These are phyloP conservation scores for Hetaerina titia DNA, from an alignment of 2,888 invertebrate species.

Conservation along the genomic window DNA sequence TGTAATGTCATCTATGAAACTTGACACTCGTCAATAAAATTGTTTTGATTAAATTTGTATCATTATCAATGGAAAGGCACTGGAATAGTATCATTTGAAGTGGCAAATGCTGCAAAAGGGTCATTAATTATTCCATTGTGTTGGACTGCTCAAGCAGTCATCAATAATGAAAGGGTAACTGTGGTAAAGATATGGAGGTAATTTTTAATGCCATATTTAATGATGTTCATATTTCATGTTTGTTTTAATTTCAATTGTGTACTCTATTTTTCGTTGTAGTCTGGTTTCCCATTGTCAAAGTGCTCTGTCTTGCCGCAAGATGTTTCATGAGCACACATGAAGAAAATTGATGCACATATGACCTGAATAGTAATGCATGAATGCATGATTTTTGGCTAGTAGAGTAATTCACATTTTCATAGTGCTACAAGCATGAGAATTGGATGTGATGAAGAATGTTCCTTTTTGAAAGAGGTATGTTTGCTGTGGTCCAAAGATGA, in stretches of 20 bases:
- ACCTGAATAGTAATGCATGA: conserved; percentile 50
- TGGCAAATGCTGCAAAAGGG: too few species aligned
- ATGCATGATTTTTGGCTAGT: conserved; percentile 45
- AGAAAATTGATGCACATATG: not conserved
- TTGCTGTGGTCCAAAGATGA: not conserved
- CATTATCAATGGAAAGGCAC: too few species aligned
- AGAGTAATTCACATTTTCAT: not conserved
- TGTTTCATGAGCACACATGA: not conserved
- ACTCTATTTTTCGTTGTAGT: not conserved
- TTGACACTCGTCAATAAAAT: too few species aligned
- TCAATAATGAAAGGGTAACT: too few species aligned
- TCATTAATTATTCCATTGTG: too few species aligned
- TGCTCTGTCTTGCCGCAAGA: not conserved
- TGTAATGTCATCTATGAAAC: too few species aligned
- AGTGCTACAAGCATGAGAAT: not conserved
- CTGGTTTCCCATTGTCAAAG: not conserved
- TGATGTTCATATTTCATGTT: not conserved
- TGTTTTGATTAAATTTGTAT: too few species aligned
- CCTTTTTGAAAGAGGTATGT: conserved; percentile 4
- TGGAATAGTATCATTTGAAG: too few species aligned
- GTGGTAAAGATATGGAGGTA: too few species aligned
- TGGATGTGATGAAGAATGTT: not conserved
- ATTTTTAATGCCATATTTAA: not conserved
- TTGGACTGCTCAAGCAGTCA: too few species aligned
- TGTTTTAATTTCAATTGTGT: not conserved